Base-by-base conservation (phyloP, 2,113 vertebrate genomes). In the Passer montanus region DNA sequence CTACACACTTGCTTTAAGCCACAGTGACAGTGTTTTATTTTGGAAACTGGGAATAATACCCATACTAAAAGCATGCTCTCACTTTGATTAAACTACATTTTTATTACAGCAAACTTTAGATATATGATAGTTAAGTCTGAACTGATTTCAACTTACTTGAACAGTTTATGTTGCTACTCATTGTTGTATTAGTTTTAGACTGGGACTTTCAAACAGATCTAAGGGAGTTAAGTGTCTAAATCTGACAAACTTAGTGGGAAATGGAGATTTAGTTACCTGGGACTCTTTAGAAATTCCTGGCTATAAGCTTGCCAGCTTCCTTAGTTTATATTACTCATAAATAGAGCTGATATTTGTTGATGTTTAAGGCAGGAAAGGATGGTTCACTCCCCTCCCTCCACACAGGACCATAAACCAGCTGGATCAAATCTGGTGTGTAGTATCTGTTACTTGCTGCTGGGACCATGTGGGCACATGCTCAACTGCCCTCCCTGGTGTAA, bases 381-480 rank as follows among this genome's bases (percentile, higher is more conserved):
- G 33, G 50, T n/a, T 92, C 17, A 6, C 13, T 74, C 50, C 11
- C 6, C 7, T 68, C 5, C 9, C 10, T 10, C 5, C 22, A 37
- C 0, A 0, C 43, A 47, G 80, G 24, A 87, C 20, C 15, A 30
- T n/a, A 26, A 81, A 92, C 13, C 33, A 75, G 16, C n/a, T 0
- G 0, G 26, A 63, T 62, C 11, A 58, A 37, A 83, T 28, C 23
- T 39, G 20, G n/a, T 1, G 0, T 22, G 23, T 44, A 73, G 19
- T 27, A 23, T 33, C 53, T 60, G 62, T 47, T 44, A 49, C 24
- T 24, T 67, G n/a, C 19, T 52, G 3, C 19, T 47, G 39, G 30
- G 16, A 30, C 33, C 1, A 1, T 11, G 46, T 3, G 13, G 46
- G 26, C 37, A 7, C 50, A 46, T 0, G 0, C 31, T 60, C 37